phyloP scores from a whole-genome alignment of 1,140 invertebrate species.

The Rhyzopertha dominica region DNA sequence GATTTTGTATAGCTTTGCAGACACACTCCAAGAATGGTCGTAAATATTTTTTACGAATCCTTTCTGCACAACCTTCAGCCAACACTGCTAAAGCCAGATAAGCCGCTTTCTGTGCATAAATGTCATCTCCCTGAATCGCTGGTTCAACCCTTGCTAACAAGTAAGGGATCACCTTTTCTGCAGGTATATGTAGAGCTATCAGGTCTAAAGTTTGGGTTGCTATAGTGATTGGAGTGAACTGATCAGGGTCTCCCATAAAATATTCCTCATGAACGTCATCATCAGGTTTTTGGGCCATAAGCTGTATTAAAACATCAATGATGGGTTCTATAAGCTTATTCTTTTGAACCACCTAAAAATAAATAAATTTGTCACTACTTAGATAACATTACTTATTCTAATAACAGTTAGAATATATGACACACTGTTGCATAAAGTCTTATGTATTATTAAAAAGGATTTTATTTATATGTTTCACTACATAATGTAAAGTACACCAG shows the following conservation, averaged over 20 bases:
- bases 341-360: conserved; percentile 59
- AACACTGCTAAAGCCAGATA: conserved; percentile 70
- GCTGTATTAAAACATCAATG: conserved; percentile 59
- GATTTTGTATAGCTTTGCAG: conserved; percentile 63
- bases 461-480: too few relatives aligned
- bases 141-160: conserved; percentile 59
- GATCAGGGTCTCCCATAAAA: conserved; percentile 54
- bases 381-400: too few relatives aligned
- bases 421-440: too few relatives aligned
- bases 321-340: conserved; percentile 69
- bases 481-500: too few relatives aligned
- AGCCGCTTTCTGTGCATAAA: conserved; percentile 61
- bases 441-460: too few relatives aligned
- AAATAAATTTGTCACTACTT: not conserved
- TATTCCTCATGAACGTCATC: conserved; percentile 61
- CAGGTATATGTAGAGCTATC: conserved; percentile 70
- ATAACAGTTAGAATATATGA: too few relatives aligned
- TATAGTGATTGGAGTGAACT: conserved; percentile 57
- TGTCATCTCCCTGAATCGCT: conserved; percentile 53
- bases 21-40: conserved; percentile 64
- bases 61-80: conserved; percentile 76
- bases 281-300: conserved; percentile 58
- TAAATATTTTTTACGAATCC: conserved; percentile 67
- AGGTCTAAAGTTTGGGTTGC: conserved; percentile 70
- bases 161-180: conserved; percentile 69